phyloP scores from a whole-genome alignment of 2,797 vertebrate species.

The Argentina silus region DNA sequence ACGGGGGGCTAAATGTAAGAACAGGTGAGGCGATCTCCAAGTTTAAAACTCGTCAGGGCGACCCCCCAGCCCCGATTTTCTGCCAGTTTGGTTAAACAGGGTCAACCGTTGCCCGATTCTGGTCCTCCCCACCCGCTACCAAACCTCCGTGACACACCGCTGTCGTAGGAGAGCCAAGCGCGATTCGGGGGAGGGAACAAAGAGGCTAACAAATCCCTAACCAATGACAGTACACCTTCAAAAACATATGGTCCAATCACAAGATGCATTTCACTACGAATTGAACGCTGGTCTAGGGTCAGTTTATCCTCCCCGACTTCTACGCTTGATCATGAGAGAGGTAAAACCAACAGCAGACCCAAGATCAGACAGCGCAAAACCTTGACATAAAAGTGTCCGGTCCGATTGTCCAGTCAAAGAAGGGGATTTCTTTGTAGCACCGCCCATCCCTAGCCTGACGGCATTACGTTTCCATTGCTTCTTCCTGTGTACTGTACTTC shows the following conservation, averaged over 20 bases:
- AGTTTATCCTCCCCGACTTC: no score
- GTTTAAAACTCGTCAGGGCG: constrained; percentile 63
- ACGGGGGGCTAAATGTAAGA: constrained; percentile 41
- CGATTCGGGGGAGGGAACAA: constrained; percentile 48
- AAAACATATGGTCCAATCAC: constrained; percentile 49
- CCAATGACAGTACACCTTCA: constrained; percentile 1
- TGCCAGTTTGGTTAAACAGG: constrained; percentile 60
- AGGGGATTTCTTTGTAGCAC: background rate
- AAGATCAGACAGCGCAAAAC: no score
- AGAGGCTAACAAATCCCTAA: constrained; percentile 8
- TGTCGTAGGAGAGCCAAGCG: constrained; percentile 71
- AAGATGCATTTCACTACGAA: background rate
- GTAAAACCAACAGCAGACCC: no score
- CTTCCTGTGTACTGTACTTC: constrained; percentile 27
- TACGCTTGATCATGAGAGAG: no score
- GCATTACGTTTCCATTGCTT: constrained; percentile 61
- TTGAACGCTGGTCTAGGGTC: no score
- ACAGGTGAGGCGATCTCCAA: constrained; percentile 42
- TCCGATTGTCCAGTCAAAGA: constrained; percentile 54
- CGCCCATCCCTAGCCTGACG: constrained; percentile 46
- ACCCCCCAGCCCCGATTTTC: constrained; percentile 70
- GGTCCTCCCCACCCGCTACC: constrained; percentile 72
- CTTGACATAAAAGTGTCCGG: constrained; percentile 7
- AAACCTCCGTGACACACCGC: constrained; percentile 78
- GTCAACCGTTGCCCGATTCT: constrained; percentile 61